Conservation (phyloP, 2,888 invertebrate species). For the Aelia acuminata region DNA sequence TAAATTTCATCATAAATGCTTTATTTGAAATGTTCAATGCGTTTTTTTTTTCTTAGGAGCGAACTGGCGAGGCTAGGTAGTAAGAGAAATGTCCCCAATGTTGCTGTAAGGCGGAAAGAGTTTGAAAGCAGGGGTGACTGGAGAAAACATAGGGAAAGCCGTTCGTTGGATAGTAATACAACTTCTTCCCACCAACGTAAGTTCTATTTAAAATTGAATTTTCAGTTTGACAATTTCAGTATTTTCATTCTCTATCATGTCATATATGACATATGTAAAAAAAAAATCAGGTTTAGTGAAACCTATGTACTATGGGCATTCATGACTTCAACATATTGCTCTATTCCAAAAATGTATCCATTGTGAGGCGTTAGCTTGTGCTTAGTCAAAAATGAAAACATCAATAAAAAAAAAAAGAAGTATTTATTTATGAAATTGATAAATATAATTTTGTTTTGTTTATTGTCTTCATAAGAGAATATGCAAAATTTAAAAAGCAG, state of each 20-base stretch:
- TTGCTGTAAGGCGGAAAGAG: conserved; percentile 80
- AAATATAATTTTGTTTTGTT: too few relatives aligned
- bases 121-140: conserved; percentile 72
- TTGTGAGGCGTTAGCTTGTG: too few relatives aligned
- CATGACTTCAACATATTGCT: too few relatives aligned
- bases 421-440: too few relatives aligned
- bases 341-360: too few relatives aligned
- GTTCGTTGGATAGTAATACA: conserved; percentile 72
- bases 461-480: too few relatives aligned
- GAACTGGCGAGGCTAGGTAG: conserved; percentile 78
- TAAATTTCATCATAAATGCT: not conserved
- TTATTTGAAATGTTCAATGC: not conserved
- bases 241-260: not conserved
- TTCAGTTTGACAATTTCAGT: not conserved
- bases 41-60: conserved; percentile 69
- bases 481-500: too few relatives aligned
- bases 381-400: too few relatives aligned
- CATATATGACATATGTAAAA: not conserved
- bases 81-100: conserved; percentile 81
- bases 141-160: conserved; percentile 70
- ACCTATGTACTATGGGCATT: too few relatives aligned
- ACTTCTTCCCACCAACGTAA: conserved; percentile 54
- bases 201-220: not conserved
- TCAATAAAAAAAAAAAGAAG: too few relatives aligned
- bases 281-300: too few relatives aligned